Percentiles rank a stretch among this genome's conserved stretches.
phyloP scores from a whole-genome alignment of 2,888 invertebrate genomes.

The Syrphus vitripennis region DNA sequence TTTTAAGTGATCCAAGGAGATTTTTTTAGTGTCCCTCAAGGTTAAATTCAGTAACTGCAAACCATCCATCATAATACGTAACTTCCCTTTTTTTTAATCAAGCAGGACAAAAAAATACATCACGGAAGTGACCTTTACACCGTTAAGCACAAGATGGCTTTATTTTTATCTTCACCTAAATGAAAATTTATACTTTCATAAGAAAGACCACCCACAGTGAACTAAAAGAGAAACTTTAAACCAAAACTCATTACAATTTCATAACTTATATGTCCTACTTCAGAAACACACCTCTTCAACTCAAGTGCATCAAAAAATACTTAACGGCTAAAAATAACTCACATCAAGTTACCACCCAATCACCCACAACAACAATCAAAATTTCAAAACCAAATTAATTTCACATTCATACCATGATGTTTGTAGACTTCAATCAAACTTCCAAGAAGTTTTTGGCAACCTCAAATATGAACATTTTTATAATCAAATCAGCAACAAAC shows the following conservation, averaged over 20 bases:
- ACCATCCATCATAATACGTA: too few relatives aligned
- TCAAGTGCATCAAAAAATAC: background rate
- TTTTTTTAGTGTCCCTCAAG: too few relatives aligned
- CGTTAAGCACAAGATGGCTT: too few relatives aligned
- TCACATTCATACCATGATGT: constrained; percentile 25
- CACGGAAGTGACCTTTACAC: too few relatives aligned
- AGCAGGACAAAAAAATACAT: too few relatives aligned
- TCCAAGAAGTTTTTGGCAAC: constrained; percentile 24
- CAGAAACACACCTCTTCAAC: background rate
- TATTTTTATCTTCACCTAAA: too few relatives aligned
- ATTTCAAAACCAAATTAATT: constrained; percentile 5
- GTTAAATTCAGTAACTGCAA: too few relatives aligned
- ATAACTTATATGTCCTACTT: background rate
- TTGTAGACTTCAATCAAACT: background rate
- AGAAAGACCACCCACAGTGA: background rate
- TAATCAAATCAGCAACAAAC: constrained; percentile 23
- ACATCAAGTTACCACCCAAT: background rate
- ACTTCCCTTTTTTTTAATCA: too few relatives aligned
- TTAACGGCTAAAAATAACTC: constrained; percentile 3
- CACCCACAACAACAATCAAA: background rate
- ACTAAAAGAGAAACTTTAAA: background rate
- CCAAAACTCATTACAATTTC: constrained; percentile 6
- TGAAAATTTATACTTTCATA: too few relatives aligned
- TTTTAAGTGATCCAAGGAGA: too few relatives aligned
- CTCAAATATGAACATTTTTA: constrained; percentile 10